Percentiles rank a stretch among this genome's conserved stretches.
These are phyloP conservation scores for Pocota personata DNA, from an alignment of 2,888 invertebrate species.

Conservation along the genomic window DNA sequence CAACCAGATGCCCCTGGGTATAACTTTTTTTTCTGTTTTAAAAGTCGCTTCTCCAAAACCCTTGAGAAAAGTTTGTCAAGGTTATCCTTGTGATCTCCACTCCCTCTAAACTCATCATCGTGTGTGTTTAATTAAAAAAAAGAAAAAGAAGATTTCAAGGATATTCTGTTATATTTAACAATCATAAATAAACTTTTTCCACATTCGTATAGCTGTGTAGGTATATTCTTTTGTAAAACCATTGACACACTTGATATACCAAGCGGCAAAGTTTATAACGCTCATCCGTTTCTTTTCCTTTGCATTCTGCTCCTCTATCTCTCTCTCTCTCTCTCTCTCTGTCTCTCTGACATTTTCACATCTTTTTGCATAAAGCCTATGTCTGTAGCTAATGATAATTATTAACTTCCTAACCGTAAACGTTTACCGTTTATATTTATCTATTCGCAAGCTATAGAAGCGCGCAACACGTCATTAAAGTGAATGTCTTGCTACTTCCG, in stretches of 20 bases:
- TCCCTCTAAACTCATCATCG: not conserved
- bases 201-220: not conserved
- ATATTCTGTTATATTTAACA: conserved; percentile 9
- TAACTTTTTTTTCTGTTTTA: not conserved
- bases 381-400: conserved; percentile 26
- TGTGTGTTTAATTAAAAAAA: not conserved
- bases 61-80: not conserved
- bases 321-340: too few species aligned
- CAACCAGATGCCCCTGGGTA: conserved; percentile 7
- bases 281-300: conserved; percentile 9
- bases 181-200: conserved; percentile 1
- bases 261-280: conserved; percentile 42
- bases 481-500: conserved; percentile 57
- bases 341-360: not conserved
- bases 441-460: conserved; percentile 38
- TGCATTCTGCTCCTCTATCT: too few species aligned
- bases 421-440: conserved; percentile 38
- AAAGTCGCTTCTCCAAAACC: conserved; percentile 3
- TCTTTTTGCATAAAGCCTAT: conserved; percentile 10
- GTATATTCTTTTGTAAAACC: not conserved
- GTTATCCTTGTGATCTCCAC: conserved; percentile 9
- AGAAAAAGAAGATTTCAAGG: conserved; percentile 34
- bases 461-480: conserved; percentile 28
- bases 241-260: conserved; percentile 49
- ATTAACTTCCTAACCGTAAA: conserved; percentile 39